Base-by-base conservation (phyloP, 2,888 invertebrate genomes). In the Gryllus longicercus region DNA sequence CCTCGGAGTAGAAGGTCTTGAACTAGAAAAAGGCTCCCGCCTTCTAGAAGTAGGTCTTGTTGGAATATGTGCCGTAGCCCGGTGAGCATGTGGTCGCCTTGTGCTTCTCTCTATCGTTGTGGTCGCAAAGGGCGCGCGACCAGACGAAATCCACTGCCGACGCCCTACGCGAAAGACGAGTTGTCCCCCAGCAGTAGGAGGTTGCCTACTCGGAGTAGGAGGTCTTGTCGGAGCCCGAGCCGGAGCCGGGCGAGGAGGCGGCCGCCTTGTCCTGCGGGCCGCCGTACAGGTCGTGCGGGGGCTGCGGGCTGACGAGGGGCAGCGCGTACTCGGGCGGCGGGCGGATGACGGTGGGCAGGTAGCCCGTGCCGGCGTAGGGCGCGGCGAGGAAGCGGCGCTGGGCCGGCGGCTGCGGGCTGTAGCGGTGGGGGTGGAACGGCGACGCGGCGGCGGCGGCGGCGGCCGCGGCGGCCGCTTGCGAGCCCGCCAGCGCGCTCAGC, bases 321-420 rank as follows among this genome's bases (percentile, higher is more conserved):
- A 88, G 85, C 51, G 86, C 82, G 75, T 82, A 82, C 79, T 83
- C 82, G 18, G 89, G 16, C 88, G 90, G 82, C 87, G 85, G 82
- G 84, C 90, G 89, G 85, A 95, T 93, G 38, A 95, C 93, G 0
- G 95, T 94, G 0, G 95, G 93, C 79, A 95, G 87, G 85, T 95
- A 95, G 1, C 95, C 95, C 0, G 95, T 94, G 8, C 95, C 95
- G 21, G 94, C 91, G 86, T 95, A 95, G 0, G 95, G 95, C 0
- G 95, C 95, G 0, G 95, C 92, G 1, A 95, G 87, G 86, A 95
- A 95, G 81, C 95, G 89, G 85, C 95, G 91, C 16, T 84, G 84
- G 16, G 83, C 84, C 51, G 82, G 79, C 50, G 82, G 79, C 74
- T 87, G 86, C 3, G 89, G 88, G 82, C 87, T 87, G 85, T 87